Percentiles rank a stretch among this genome's conserved stretches.
phyloP scores from a whole-genome alignment of 1,140 invertebrate species.

The Halesus radiatus region DNA sequence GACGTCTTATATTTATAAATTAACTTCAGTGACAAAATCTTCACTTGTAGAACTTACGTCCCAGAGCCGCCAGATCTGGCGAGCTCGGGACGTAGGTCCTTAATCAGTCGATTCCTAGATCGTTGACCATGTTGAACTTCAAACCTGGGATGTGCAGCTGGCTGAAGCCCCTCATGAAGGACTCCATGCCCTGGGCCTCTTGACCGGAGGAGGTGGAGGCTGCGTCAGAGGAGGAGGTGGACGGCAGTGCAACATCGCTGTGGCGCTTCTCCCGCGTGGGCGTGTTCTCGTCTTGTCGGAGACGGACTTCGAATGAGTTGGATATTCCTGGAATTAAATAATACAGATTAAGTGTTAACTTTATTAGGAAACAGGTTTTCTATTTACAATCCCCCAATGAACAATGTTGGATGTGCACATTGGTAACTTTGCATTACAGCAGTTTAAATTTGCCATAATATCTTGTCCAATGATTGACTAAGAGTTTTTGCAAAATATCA shows the following conservation, averaged over 20 bases:
- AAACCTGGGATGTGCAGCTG: constrained; percentile 62
- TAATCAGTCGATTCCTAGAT: constrained; percentile 70
- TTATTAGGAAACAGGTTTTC: too few relatives aligned
- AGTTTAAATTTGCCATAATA: too few relatives aligned
- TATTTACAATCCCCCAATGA: too few relatives aligned
- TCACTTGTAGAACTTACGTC: constrained; percentile 52
- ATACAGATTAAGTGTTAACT: too few relatives aligned
- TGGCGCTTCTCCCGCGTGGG: constrained; percentile 44
- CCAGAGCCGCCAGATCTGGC: constrained; percentile 58
- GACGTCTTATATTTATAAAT: too few relatives aligned
- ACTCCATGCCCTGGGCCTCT: constrained; percentile 64
- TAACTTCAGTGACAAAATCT: neutral
- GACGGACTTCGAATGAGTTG: constrained; percentile 67
- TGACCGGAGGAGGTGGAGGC: constrained; percentile 59
- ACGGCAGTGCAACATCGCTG: constrained; percentile 56
- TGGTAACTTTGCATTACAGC: too few relatives aligned
- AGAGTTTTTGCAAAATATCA: too few relatives aligned
- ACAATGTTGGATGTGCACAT: too few relatives aligned
- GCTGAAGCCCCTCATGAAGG: constrained; percentile 64
- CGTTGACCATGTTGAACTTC: constrained; percentile 64
- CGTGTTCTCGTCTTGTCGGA: constrained; percentile 63
- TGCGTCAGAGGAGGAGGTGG: constrained; percentile 55
- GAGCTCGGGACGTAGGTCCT: constrained; percentile 66
- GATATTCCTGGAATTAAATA: constrained; percentile 63
- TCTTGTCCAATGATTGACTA: too few relatives aligned